Percentiles rank a stretch among this genome's conserved stretches.
phyloP scores from a whole-genome alignment of 53 echinoderm and acorn worm species.

The Hippasteria phrygiana region DNA sequence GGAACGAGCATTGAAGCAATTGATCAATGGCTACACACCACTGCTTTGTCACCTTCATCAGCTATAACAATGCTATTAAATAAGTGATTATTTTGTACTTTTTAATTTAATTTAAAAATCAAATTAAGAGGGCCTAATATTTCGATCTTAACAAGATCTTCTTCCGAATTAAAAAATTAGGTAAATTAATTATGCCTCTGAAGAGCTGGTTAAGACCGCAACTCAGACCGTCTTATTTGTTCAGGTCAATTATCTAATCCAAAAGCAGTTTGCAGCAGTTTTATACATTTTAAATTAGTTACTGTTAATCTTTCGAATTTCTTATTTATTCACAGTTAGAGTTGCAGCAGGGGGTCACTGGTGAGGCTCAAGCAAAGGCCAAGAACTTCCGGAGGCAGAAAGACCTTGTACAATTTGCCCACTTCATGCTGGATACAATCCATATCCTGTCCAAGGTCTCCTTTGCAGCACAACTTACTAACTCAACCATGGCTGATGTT shows the following conservation, averaged over 20 bases:
- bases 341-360: slow-evolving; percentile 37
- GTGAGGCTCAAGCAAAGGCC: slow-evolving; percentile 53
- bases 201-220: no score
- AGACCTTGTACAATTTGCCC: slow-evolving; percentile 34
- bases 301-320: neutral
- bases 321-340: slow-evolving; percentile 6
- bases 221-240: no score
- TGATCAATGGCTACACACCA: slow-evolving; percentile 39
- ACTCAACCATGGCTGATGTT: slow-evolving; percentile 42
- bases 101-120: no score
- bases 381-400: slow-evolving; percentile 46
- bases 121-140: no score
- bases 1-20: slow-evolving; percentile 55
- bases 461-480: slow-evolving; percentile 22
- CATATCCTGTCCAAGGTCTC: slow-evolving; percentile 27
- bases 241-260: no score
- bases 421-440: slow-evolving; percentile 36
- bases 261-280: no score
- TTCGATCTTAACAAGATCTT: neutral
- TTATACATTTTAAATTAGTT: no score
- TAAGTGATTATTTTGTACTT: no score
- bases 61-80: slow-evolving; percentile 1
- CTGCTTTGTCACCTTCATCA: slow-evolving; percentile 30
- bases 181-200: no score
- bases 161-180: no score